Evolutionary conservation across 2,113 vertebrate genomes (phyloP).

Genomic region (Syngnathoides biaculeatus): DNA sequence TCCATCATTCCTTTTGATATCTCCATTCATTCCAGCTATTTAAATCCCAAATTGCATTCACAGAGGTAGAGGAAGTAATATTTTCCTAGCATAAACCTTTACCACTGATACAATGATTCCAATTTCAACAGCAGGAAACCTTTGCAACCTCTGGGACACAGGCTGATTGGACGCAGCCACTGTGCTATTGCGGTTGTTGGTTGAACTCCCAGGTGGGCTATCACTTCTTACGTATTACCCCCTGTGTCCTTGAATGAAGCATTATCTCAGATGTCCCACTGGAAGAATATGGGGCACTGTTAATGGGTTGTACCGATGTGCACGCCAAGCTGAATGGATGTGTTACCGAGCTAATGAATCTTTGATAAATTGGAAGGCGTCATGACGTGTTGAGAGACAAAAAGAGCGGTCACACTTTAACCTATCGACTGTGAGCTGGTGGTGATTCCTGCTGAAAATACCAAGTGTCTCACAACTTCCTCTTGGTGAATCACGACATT

Average conservation of each 20-base stretch:
- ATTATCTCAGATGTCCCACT: constrained; percentile 50
- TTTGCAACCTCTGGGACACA: constrained; percentile 25
- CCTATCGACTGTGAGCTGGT: constrained; percentile 34
- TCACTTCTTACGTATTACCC: constrained; percentile 52
- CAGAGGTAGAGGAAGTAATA: constrained; percentile 29
- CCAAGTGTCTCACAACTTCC: constrained; percentile 2
- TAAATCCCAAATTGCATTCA: constrained; percentile 22
- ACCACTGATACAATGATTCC: constrained; percentile 23
- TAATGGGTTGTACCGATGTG: constrained; percentile 55
- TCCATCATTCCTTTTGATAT: too few species aligned
- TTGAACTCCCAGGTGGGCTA: constrained; percentile 60
- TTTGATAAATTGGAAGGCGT: constrained; percentile 65
- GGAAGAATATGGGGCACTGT: constrained; percentile 45
- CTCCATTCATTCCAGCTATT: too few species aligned
- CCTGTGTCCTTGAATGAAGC: constrained; percentile 66
- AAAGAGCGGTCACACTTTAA: constrained; percentile 49
- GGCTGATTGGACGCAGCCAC: constrained; percentile 37
- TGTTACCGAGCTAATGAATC: constrained; percentile 66
- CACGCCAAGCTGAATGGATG: constrained; percentile 54
- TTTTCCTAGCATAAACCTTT: constrained; percentile 14
- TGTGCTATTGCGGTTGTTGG: constrained; percentile 59
- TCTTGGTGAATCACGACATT: neutral
- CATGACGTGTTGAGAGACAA: constrained; percentile 44
- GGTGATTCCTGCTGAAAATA: constrained; percentile 31
- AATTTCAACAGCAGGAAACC: constrained; percentile 43